Base-by-base conservation (phyloP, 2,888 invertebrate genomes). In the Chelonus formosanus region DNA sequence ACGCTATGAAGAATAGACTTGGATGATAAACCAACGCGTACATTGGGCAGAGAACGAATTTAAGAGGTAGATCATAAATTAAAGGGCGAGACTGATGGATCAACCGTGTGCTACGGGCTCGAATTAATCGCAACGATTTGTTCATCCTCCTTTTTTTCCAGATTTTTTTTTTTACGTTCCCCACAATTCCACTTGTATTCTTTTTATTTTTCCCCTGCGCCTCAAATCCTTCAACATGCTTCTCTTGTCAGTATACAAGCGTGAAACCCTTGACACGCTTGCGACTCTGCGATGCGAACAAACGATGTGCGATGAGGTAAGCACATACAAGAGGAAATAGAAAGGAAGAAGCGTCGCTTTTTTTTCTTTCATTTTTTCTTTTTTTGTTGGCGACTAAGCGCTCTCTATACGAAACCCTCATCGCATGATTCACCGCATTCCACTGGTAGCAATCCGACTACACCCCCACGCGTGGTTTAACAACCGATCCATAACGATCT, bases 401-500 rank as follows among this genome's bases (percentile, higher is more conserved):
- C 56, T 52, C 61, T 52, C 63, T 40, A 40, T 40, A 40, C 6
- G 45, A 5, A 44, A 31, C 40, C 45, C 47, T 44, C 45, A 50
- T 20, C 34, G 58, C 40, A 60, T 65, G 65, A 65, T 70, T 60
- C 63, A 63, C 66, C 56, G 57, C 71, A 67, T 63, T 62, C 63
- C 55, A 45, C 68, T 61, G 56, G 60, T 68, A 53, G 57, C 68
- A 65, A 53, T 65, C 54, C 58, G 48, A 35, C 61, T 48, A 52
- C 48, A 44, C 45, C 44, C 65, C 56, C 52, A 53, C 55, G 43
- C 34, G 20, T 55, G 71, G 66, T 74, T 74, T 74, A 74, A 76
- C 75, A 75, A 74, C 72, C 75, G 73, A 75, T 75, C 75, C 73
- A 74, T 75, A 76, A 76, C 75, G 74, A 75, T 75, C 74, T 71